Percentiles rank a stretch among this genome's conserved stretches.
phyloP scores from a whole-genome alignment of 2,113 vertebrate species.

The Myotis davidii region DNA sequence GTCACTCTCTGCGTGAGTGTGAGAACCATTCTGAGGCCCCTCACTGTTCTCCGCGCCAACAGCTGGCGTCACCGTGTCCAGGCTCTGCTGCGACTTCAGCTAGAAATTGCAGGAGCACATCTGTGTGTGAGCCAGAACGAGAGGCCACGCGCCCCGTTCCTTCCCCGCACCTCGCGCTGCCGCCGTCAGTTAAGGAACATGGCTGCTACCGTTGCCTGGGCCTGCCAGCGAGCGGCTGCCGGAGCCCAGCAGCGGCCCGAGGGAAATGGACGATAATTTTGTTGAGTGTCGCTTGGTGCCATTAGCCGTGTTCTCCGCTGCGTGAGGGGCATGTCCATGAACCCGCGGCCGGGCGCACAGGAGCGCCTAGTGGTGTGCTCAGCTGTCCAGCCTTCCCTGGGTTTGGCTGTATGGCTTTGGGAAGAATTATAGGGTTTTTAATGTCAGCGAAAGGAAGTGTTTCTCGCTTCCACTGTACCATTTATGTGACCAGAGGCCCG shows the following conservation, averaged over 20 bases:
- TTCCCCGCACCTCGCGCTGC: neutral
- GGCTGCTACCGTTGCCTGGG: neutral
- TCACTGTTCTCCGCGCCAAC: neutral
- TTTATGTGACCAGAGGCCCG: neutral
- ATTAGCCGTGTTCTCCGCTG: neutral
- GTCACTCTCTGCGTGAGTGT: too few species aligned
- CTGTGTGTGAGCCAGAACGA: neutral
- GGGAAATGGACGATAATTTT: slow-evolving; percentile 56
- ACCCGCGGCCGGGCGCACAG: neutral
- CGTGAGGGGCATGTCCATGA: neutral
- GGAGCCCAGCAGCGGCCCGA: neutral
- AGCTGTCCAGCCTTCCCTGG: neutral
- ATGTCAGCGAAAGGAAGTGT: slow-evolving; percentile 27
- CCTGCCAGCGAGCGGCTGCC: neutral
- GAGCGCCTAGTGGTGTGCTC: neutral
- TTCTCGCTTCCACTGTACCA: neutral
- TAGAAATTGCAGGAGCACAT: neutral
- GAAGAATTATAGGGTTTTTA: slow-evolving; percentile 60
- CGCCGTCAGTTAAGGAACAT: slow-evolving; percentile 41
- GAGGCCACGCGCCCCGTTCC: neutral
- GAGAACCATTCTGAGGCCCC: too few species aligned
- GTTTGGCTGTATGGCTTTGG: slow-evolving; percentile 32
- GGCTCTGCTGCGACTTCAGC: neutral
- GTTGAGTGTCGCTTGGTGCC: slow-evolving; percentile 24
- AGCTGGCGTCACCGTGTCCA: neutral